A percentile compares a stretch with the other conserved stretches of the same genome.
Conservation (phyloP, 2,888 invertebrate genomes). For the Bombylius discolor region DNA sequence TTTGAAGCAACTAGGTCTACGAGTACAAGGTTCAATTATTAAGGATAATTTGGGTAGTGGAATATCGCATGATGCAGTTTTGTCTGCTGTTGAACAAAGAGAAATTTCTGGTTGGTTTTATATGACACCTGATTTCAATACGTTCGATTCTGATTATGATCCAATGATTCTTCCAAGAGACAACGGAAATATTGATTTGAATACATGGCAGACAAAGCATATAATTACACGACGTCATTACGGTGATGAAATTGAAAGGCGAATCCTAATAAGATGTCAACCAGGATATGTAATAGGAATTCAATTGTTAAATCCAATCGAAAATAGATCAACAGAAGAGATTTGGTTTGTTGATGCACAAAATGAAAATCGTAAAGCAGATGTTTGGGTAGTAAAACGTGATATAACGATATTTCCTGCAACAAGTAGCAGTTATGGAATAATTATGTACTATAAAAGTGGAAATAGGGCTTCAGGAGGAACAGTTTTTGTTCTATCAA, state of each 20-base stretch:
- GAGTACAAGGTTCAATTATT: slow-evolving; percentile 62
- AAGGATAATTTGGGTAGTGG: slow-evolving; percentile 78
- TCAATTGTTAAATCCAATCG: slow-evolving; percentile 80
- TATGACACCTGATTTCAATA: slow-evolving; percentile 50
- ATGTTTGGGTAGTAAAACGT: slow-evolving; percentile 63
- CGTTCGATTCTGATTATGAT: slow-evolving; percentile 56
- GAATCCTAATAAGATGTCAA: slow-evolving; percentile 53
- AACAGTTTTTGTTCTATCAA: slow-evolving; percentile 63
- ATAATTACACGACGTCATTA: slow-evolving; percentile 57
- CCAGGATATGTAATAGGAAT: slow-evolving; percentile 80
- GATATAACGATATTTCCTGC: slow-evolving; percentile 85
- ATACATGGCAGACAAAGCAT: slow-evolving; percentile 65
- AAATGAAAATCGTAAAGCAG: slow-evolving; percentile 48
- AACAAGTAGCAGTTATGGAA: slow-evolving; percentile 68
- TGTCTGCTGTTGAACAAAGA: slow-evolving; percentile 70
- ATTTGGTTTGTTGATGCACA: slow-evolving; percentile 68
- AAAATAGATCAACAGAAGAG: slow-evolving; percentile 73
- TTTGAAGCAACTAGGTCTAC: slow-evolving; percentile 75
- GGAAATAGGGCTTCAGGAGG: slow-evolving; percentile 68
- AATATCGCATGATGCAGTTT: slow-evolving; percentile 80
- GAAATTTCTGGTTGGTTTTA: slow-evolving; percentile 89
- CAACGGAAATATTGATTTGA: slow-evolving; percentile 46
- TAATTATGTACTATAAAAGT: slow-evolving; percentile 67
- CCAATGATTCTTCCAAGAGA: slow-evolving; percentile 60
- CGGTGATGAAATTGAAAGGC: slow-evolving; percentile 43